Base-by-base conservation (phyloP, 1,140 invertebrate genomes). In the Wasmannia auropunctata region DNA sequence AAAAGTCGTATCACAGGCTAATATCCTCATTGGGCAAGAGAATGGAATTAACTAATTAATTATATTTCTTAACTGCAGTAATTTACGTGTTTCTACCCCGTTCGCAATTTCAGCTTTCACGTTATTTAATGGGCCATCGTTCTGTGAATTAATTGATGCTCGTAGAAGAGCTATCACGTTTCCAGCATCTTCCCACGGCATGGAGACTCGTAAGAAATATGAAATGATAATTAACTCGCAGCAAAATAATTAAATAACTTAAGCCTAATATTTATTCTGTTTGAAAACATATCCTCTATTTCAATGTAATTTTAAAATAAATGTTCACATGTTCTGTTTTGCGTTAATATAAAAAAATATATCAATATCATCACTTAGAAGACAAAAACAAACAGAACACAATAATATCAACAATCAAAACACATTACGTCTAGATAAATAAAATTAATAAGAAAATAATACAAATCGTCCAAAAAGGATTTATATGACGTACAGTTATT, bases 1-100 rank as follows among this genome's bases (percentile, higher is more conserved):
- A 14, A 69, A 28, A 69, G 14, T 69, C 0, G 19, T 28, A 19
- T 70, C 10, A 49, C 67, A 8, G 3, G 43, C 7, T 49, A 28
- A 49, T 28, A 31, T 49, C 31, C 6, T 70, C 16, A 70, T 67
- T 40, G 8, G n/a, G 1, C 1, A n/a, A 49, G 43, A 49, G 25
- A 70, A 40, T 65, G 11, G 2, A 65, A 65, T 65, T n/a, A 65
- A 65, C 11, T 65, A 65, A 31, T 31, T 70, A 69, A 16, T 19
- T 49, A 19, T 49, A 10, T 49, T 69, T 49, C 19, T 69, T 19
- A 49, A 46, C 0, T 19, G 43, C 2, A 10, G 7, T 49, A 2
- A 28, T 69, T 69, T 69, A n/a, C 14, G 14, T 14, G 5, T 8
- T 28, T 69, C 8, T 28, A 46, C 8, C n/a, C 10, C 14, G 25